Percentiles rank a stretch among this genome's conserved stretches.
Conservation (phyloP, 2,113 vertebrate genomes). For the Chlorodrepanis virens region DNA sequence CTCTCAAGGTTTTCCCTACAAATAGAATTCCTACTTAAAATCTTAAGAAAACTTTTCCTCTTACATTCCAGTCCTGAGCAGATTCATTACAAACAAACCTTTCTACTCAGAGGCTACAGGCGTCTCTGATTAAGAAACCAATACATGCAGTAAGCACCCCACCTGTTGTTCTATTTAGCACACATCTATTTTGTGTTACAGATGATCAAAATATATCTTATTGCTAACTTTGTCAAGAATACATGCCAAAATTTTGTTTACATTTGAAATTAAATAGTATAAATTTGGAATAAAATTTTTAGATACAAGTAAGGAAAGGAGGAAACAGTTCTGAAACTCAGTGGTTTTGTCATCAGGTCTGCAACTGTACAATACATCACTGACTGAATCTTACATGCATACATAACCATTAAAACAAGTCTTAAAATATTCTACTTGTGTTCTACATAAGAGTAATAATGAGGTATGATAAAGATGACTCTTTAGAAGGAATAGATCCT, state of each 20-base stretch:
- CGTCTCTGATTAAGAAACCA: neutral
- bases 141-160: neutral
- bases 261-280: neutral
- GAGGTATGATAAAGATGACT: neutral
- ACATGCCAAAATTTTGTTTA: neutral
- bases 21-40: neutral
- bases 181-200: neutral
- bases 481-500: neutral
- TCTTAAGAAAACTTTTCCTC: neutral
- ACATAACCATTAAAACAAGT: neutral
- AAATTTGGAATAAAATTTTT: neutral
- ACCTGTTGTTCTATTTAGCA: slow-evolving; percentile 9
- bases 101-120: neutral
- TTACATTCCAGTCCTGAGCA: neutral
- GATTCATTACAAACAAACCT: slow-evolving; percentile 9
- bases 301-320: neutral
- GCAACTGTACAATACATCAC: neutral
- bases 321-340: neutral
- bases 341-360: neutral
- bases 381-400: neutral
- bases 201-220: neutral
- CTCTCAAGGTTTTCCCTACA: neutral
- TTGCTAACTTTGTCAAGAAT: neutral
- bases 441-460: neutral
- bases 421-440: neutral